Evolutionary conservation across 2,888 invertebrate species (phyloP), one percentile per base, ranked within the genome.

Genomic region (Thymelicus lineola): DNA sequence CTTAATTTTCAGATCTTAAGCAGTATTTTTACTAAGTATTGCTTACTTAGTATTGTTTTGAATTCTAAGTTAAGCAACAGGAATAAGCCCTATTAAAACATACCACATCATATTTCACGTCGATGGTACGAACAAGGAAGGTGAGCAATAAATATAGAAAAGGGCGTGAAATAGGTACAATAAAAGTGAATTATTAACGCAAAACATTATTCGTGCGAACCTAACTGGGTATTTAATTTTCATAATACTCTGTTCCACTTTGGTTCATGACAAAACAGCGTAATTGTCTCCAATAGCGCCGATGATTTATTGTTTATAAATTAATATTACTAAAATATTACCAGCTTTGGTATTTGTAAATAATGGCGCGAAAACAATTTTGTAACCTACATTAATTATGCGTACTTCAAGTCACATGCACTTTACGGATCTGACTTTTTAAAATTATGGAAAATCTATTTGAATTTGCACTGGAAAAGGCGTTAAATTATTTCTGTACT

Each of bases 181-280:
- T 92, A 92, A 92, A 93, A 91, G 89, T 92, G 92, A 93, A 87
- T 90, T 93, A 93, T 92, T 91, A 90, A 83, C 84, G 83, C 84
- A 85, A 87, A 90, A 88, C 90, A 88, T 76, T 87, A 89, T 88
- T 89, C 86, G 82, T 84, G 83, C 83, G 84, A 82, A 86, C 83
- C 81, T 81, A 76, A 76, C 74, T 74, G 74, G 76, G 72, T 75
- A 75, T 78, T 76, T 78, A 76, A 77, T 77, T 76, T 76, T 76
- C 75, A 76, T 75, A 73, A 76, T 72, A 74, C 73, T 70, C 69
- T 74, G 72, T 74, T 73, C 70, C 73, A 72, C 72, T 75, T 74
- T 76, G 67, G 70, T 70, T 65, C 65, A 72, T 65, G 71, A 66
- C 66, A 63, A 61, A 64, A 70, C 64, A 67, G 65, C 67, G 70